Evolutionary conservation across 2,888 invertebrate species (phyloP), one percentile per base, ranked within the genome.

Genomic region (Himalopsyche anomala): DNA sequence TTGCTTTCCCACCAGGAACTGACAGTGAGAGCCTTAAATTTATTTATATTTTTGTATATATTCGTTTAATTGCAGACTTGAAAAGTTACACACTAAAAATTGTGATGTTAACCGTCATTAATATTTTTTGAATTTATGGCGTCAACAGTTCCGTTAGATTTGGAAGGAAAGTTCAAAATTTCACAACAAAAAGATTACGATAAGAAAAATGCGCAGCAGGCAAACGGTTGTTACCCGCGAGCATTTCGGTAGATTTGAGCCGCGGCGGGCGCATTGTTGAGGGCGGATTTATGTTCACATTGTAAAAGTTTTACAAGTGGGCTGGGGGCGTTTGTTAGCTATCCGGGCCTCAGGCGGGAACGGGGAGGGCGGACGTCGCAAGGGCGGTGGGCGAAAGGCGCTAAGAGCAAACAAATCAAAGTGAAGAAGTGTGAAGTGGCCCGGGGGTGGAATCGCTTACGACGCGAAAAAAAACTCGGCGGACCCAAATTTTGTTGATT

Each of bases 271-370:
- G 86, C 88, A 84, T 84, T 88, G 87, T 88, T 88, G 88, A 85
- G 87, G 87, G 85, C 87, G 87, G 86, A 88, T 88, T 88, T 88
- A 88, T 88, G 88, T 87, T 86, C 84, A 84, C 87, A 87, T 87
- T 88, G 88, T 88, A 88, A 88, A 88, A 88, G 87, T 88, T 88
- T 88, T 88, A 88, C 88, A 88, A 88, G 88, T 88, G 87, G 88
- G 87, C 87, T 83, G 88, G 87, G 87, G 88, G 86, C 87, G 87
- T 87, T 87, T 87, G 87, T 86, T 88, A 86, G 88, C 86, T 81
- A 86, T 83, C 84, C 74, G 82, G 74, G 74, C 74, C 74, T 74
- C 51, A 84, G 82, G 80, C 56, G 51, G 56, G 81, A 17, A 83
- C 79, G 79, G 74, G 28, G 4, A 74, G 54, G 80, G 62, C 85